A percentile compares a stretch with the other conserved stretches of the same genome.
These are phyloP conservation scores for Umimayanthus kanabou DNA, from an alignment of 92 coral and sea anemone species.

Conservation along the genomic window DNA sequence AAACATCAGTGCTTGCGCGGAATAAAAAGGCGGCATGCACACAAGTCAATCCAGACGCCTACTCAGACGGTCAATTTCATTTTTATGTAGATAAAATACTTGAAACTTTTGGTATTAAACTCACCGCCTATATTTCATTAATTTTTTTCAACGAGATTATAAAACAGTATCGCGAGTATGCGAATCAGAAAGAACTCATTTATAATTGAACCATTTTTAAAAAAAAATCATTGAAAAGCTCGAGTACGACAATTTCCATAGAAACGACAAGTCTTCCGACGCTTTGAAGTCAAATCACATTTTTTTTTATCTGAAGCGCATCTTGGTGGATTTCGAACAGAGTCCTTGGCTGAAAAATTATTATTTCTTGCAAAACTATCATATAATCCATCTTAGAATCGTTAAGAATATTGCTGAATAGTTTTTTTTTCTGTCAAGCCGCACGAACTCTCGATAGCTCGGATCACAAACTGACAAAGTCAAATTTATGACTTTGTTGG, in stretches of 20 bases:
- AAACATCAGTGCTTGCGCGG: neutral
- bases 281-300: neutral
- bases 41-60: neutral
- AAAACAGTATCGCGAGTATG: neutral
- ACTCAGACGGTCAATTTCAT: conserved; percentile 1
- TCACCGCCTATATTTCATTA: neutral
- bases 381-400: neutral
- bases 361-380: too few species aligned
- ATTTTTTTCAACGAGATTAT: neutral
- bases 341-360: neutral
- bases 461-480: too few species aligned
- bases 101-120: too few species aligned
- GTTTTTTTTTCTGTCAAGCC: neutral
- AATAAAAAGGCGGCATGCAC: neutral
- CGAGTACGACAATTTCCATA: conserved; percentile 7
- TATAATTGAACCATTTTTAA: neutral
- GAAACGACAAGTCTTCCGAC: conserved; percentile 10
- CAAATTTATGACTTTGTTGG: neutral
- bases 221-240: neutral
- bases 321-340: neutral
- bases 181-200: neutral
- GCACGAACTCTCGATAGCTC: neutral
- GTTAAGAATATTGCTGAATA: neutral
- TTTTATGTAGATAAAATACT: too few species aligned
- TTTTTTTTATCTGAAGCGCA: neutral